Percentiles rank a stretch among this genome's conserved stretches.
These are phyloP conservation scores for Eupithecia tripunctaria DNA, from an alignment of 2,888 invertebrate species.

Conservation along the genomic window DNA sequence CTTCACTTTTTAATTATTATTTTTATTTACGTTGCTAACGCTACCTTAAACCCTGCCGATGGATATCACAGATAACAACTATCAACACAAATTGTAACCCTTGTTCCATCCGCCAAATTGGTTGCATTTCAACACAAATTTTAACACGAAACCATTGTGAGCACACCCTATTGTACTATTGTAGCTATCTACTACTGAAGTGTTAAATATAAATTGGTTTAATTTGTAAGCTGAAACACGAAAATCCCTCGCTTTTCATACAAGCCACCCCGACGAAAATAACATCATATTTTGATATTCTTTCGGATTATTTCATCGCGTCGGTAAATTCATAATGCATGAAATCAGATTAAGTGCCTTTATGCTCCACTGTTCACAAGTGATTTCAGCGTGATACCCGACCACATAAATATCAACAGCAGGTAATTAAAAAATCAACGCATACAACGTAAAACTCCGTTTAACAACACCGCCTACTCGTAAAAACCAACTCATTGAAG, in stretches of 20 bases:
- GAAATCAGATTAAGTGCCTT: constrained; percentile 38
- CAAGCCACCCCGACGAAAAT: constrained; percentile 31
- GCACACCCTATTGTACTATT: constrained; percentile 58
- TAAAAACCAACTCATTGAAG: constrained; percentile 35
- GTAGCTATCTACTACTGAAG: constrained; percentile 44
- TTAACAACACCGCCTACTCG: constrained; percentile 39
- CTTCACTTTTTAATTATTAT: background rate
- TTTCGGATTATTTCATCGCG: constrained; percentile 34
- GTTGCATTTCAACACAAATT: constrained; percentile 78
- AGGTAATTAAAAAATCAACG: constrained; percentile 46
- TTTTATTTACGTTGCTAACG: constrained; percentile 57
- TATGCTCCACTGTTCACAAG: constrained; percentile 40
- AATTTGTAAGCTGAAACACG: constrained; percentile 36
- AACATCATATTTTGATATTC: constrained; percentile 31
- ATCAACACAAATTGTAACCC: constrained; percentile 80
- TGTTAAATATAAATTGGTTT: constrained; percentile 46
- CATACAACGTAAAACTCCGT: constrained; percentile 36
- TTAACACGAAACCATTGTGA: constrained; percentile 69
- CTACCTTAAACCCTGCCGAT: constrained; percentile 61
- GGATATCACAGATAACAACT: constrained; percentile 75
- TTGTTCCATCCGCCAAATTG: constrained; percentile 78
- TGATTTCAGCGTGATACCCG: constrained; percentile 40
- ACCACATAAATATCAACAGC: constrained; percentile 43
- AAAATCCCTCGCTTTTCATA: constrained; percentile 35
- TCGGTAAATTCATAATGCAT: constrained; percentile 37